phyloP scores from a whole-genome alignment of 2,797 vertebrate species.

The Myotis planiceps region DNA sequence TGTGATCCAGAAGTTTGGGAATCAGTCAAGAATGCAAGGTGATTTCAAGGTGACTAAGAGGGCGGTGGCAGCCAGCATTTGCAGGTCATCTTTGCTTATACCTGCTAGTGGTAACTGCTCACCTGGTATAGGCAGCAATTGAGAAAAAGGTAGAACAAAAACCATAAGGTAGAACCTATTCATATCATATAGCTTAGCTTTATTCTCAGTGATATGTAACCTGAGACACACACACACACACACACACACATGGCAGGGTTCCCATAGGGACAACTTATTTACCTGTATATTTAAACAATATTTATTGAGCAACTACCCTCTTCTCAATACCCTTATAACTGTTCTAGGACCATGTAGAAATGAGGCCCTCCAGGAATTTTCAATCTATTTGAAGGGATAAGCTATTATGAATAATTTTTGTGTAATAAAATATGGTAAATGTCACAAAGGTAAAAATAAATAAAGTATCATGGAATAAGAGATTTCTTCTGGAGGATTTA shows the following conservation, averaged over 20 bases:
- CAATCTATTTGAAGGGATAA: neutral
- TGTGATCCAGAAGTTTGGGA: constrained; percentile 64
- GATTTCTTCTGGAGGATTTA: neutral
- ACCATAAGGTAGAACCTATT: neutral
- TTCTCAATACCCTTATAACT: neutral
- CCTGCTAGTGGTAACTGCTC: neutral
- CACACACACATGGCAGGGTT: neutral
- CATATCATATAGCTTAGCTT: neutral
- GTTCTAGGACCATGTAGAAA: neutral
- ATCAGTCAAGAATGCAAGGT: constrained; percentile 69
- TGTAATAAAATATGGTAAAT: neutral
- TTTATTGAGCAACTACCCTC: neutral
- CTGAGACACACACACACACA: neutral
- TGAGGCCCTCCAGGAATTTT: neutral
- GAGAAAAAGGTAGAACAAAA: neutral
- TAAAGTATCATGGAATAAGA: neutral
- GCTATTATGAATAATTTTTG: neutral
- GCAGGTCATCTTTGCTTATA: neutral
- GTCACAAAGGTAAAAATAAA: neutral
- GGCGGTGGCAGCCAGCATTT: neutral
- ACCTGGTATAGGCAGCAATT: neutral
- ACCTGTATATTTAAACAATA: constrained; percentile 35
- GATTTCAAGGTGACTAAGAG: constrained; percentile 69
- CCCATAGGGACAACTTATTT: neutral
- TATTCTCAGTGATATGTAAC: neutral